phyloP scores from a whole-genome alignment of 2,113 vertebrate species.

The Nanger granti region DNA sequence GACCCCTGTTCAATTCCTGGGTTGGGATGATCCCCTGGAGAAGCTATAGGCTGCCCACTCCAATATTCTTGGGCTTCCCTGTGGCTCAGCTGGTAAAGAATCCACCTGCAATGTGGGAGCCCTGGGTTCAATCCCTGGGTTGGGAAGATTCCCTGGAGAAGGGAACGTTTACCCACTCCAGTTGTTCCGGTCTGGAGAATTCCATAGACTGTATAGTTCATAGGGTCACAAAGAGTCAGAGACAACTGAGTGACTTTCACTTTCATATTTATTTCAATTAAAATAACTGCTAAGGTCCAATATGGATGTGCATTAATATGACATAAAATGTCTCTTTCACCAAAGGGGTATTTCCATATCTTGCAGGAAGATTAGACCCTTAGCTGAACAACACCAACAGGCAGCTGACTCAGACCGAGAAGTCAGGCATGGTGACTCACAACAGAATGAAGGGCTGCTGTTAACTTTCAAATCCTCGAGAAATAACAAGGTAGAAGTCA shows the following conservation, averaged over 20 bases:
- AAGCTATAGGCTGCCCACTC: neutral
- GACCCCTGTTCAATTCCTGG: neutral
- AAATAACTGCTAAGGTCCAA: neutral
- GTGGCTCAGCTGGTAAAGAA: neutral
- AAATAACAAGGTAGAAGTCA: constrained; percentile 20
- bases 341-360: neutral
- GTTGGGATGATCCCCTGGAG: fast-evolving
- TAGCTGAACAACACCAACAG: neutral
- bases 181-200: neutral
- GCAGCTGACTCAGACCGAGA: neutral
- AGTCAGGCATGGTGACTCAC: constrained; percentile 9
- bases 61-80: neutral
- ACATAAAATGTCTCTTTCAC: neutral
- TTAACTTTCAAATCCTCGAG: neutral
- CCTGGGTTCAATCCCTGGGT: neutral
- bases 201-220: neutral
- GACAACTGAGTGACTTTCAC: neutral
- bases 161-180: neutral
- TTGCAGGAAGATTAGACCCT: constrained; percentile 1
- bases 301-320: neutral
- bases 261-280: neutral
- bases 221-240: neutral
- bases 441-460: neutral
- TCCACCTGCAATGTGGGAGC: neutral
- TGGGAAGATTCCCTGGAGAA: neutral